Percentiles rank a stretch among this genome's conserved stretches.
These are phyloP conservation scores for Apodemus speciosus DNA, from an alignment of 2,113 vertebrate genomes.

Conservation along the genomic window DNA sequence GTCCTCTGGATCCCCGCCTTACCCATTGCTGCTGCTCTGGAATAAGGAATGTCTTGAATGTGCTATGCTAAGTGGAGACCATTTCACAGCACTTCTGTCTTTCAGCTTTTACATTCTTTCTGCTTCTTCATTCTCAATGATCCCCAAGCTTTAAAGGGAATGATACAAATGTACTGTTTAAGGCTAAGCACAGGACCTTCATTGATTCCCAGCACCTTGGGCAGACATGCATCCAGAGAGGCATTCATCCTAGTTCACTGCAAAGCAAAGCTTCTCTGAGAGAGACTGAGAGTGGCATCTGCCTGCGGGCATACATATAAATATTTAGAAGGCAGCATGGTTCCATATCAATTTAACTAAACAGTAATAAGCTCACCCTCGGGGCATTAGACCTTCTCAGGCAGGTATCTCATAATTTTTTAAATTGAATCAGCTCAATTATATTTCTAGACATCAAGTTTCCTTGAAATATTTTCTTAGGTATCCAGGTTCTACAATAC, in stretches of 20 bases:
- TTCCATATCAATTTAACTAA: background rate
- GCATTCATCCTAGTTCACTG: background rate
- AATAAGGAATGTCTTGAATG: background rate
- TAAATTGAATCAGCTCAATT: background rate
- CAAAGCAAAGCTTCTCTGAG: background rate
- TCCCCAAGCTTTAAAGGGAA: background rate
- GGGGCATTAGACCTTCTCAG: too few species aligned
- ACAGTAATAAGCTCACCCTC: background rate
- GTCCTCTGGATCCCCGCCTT: background rate
- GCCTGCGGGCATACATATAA: background rate
- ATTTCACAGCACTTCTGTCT: background rate
- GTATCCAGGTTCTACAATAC: background rate
- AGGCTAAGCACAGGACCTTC: too few species aligned
- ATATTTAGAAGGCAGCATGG: background rate
- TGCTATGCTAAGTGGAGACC: too few species aligned
- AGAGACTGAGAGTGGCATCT: background rate
- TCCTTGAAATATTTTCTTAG: background rate
- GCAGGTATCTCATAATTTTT: slow-evolving; percentile 1
- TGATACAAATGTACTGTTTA: background rate
- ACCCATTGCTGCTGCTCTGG: background rate
- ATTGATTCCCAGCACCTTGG: background rate
- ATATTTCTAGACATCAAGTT: background rate
- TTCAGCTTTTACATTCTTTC: background rate
- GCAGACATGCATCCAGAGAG: background rate
- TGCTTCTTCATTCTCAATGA: background rate